These are phyloP conservation scores for Adoxophyes honmai DNA, from an alignment of 1,140 invertebrate species.

Conservation along the genomic window DNA sequence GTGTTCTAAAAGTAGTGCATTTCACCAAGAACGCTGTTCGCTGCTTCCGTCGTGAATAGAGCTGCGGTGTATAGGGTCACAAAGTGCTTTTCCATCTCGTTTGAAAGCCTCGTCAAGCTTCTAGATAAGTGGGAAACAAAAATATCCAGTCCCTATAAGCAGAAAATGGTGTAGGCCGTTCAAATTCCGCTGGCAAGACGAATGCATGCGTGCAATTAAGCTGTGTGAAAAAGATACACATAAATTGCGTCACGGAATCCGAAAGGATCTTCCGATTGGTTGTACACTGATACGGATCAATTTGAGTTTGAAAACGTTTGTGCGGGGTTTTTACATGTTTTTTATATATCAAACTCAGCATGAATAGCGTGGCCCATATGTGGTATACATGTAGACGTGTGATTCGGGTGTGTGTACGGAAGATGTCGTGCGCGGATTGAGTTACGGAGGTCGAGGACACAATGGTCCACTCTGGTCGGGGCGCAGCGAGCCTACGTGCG, in stretches of 20 bases:
- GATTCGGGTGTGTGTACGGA: too few species aligned
- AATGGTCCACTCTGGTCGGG: too few species aligned
- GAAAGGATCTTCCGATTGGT: not conserved
- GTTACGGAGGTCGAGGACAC: too few species aligned
- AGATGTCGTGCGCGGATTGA: too few species aligned
- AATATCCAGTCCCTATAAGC: slow-evolving; percentile 7
- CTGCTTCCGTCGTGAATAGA: slow-evolving; percentile 22
- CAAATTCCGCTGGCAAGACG: not conserved
- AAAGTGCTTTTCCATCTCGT: slow-evolving; percentile 39
- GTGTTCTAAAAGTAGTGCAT: slow-evolving; percentile 1
- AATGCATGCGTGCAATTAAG: slow-evolving; percentile 1
- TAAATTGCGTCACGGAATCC: not conserved
- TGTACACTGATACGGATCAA: not conserved
- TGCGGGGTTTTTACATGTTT: not conserved
- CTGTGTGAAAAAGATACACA: not conserved
- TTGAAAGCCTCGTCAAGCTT: slow-evolving; percentile 34
- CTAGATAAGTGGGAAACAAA: slow-evolving; percentile 16
- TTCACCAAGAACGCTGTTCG: not conserved
- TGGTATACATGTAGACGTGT: too few species aligned
- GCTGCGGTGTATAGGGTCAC: slow-evolving; percentile 35
- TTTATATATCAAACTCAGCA: not conserved
- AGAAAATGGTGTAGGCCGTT: not conserved
- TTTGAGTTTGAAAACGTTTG: not conserved
- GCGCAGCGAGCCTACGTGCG: too few species aligned
- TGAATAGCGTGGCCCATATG: not conserved